Evolutionary conservation across 2,113 vertebrate species (phyloP).

Genomic region (Chinchilla lanigera): DNA sequence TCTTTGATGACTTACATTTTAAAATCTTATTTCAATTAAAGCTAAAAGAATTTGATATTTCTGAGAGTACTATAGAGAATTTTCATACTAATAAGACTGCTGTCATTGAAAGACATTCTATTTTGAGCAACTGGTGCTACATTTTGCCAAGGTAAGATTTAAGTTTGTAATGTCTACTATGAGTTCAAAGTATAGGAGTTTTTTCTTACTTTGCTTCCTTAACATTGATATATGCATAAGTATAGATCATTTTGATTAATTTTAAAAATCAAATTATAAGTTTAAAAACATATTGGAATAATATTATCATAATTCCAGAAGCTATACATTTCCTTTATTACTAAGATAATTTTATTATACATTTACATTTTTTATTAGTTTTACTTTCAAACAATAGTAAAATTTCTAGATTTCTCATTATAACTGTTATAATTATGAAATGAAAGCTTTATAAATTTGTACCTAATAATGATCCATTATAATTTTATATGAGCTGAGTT

Average conservation of each 20-base stretch:
- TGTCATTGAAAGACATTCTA: constrained; percentile 87
- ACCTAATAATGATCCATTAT: constrained; percentile 13
- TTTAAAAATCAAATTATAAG: neutral
- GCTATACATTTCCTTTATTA: constrained; percentile 45
- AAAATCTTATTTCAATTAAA: constrained; percentile 82
- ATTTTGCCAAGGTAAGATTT: constrained; percentile 93
- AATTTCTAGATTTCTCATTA: constrained; percentile 13
- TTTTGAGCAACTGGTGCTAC: constrained; percentile 92
- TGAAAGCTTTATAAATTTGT: constrained; percentile 2
- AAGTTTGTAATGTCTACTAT: neutral
- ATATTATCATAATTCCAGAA: neutral
- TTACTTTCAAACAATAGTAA: constrained; percentile 31
- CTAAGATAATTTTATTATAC: constrained; percentile 8
- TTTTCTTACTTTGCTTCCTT: neutral
- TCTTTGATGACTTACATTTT: constrained; percentile 50
- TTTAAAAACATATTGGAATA: neutral
- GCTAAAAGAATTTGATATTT: constrained; percentile 92
- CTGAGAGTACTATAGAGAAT: constrained; percentile 83
- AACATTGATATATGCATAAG: neutral
- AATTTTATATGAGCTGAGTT: constrained; percentile 33
- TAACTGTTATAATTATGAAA: constrained; percentile 1
- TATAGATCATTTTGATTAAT: neutral
- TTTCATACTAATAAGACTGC: constrained; percentile 86
- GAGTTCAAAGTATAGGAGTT: neutral
- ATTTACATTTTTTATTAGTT: constrained; percentile 41